Evolutionary conservation across 2,888 invertebrate genomes (phyloP).

Genomic region (Rhaphigaster nebulosa): DNA sequence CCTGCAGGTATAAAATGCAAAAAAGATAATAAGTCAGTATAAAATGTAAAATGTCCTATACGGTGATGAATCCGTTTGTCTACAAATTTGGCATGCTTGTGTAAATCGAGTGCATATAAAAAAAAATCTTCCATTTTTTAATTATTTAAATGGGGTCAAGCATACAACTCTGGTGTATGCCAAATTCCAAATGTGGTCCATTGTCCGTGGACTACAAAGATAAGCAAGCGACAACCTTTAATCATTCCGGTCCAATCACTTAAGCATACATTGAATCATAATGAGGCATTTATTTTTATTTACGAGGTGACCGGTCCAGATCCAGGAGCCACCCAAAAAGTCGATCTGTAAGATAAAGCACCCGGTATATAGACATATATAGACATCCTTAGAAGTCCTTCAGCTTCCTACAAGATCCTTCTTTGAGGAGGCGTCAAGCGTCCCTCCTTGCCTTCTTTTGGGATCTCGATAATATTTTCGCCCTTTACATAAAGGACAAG

Average conservation of each 20-base stretch:
- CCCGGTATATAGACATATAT: not conserved
- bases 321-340: not conserved
- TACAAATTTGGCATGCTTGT: too few relatives aligned
- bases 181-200: not conserved
- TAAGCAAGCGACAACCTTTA: not conserved
- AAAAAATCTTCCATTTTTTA: too few relatives aligned
- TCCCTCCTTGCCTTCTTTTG: not conserved
- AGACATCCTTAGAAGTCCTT: not conserved
- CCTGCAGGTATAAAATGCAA: too few relatives aligned
- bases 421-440: not conserved
- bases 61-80: too few relatives aligned
- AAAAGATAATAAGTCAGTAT: too few relatives aligned
- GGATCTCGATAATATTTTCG: not conserved
- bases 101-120: too few relatives aligned
- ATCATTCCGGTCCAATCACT: not conserved
- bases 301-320: not conserved
- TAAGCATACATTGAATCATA: not conserved
- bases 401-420: not conserved
- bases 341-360: not conserved
- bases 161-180: not conserved
- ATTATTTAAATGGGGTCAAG: not conserved
- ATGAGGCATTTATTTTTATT: conserved; percentile 17
- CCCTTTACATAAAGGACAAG: conserved; percentile 5
- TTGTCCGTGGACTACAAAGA: not conserved
- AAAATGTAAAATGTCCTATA: too few relatives aligned